Base-by-base conservation (phyloP, 2,888 invertebrate species). In the Spisula subtruncata region DNA sequence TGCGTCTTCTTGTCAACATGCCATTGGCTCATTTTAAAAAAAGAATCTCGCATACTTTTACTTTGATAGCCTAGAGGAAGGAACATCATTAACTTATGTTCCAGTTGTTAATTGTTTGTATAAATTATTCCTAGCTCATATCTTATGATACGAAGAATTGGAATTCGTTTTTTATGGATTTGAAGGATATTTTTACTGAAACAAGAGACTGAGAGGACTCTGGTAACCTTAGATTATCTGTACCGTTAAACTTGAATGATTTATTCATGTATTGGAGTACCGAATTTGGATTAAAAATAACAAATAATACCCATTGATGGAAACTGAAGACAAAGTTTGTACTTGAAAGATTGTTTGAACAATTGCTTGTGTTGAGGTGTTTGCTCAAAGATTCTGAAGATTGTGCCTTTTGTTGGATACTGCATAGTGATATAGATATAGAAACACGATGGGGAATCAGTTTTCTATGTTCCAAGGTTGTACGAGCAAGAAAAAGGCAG, bases 381-480 rank as follows among this genome's bases (percentile, higher is more conserved):
- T 66, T 66, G 60, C 60, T 66, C 60, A 66, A 66, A 25, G 0
- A 66, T 16, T n/a, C n/a, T n/a, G 35, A 32, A 75, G 25, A 35
- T 16, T 75, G 75, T 75, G 75, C 75, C 75, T 75, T 75, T 32
- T n/a, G n/a, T 60, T 75, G 32, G 35, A 75, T 75, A 25, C 41
- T 41, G 14, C n/a, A n/a, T n/a, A 10, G 25, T 66, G n/a, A 16
- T 32, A 32, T 75, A 35, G 14, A 32, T 14, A 16, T 32, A 75
- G 35, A 20, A n/a, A 71, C n/a, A n/a, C 71, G 12, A 92, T 92
- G 92, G 92, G 92, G 75, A 92, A 92, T 85, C 85, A 66, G 20
- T 84, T 92, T 48, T 92, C 92, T 35, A 35, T 92, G 81, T 92
- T 92, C 75, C 92, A 90, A 87, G 90, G 90, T 20, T 92, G 92